A percentile compares a stretch with the other conserved stretches of the same genome.
Conservation (phyloP, 64 coral and sea anemone species). For the Montipora sp. region DNA sequence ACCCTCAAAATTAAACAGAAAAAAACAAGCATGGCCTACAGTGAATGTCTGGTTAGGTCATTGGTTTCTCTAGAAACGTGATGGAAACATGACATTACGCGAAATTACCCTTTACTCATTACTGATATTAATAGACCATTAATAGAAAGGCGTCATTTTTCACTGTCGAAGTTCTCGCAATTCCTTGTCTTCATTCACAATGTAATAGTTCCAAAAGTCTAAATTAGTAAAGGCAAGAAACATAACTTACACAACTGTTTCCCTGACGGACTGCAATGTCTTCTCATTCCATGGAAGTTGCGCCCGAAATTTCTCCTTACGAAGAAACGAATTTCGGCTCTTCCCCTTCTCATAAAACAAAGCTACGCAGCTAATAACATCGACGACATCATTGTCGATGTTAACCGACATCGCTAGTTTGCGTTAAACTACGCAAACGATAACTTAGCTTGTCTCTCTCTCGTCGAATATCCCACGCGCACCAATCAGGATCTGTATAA, state of each 20-base stretch:
- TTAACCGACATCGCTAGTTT: too few species aligned
- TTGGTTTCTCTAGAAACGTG: not conserved
- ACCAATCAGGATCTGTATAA: too few species aligned
- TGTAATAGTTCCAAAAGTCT: not conserved
- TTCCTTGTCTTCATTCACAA: not conserved
- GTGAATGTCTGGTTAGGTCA: not conserved
- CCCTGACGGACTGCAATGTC: slow-evolving; percentile 15
- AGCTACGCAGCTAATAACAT: slow-evolving; percentile 52
- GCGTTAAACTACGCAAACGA: too few species aligned
- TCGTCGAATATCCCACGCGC: too few species aligned
- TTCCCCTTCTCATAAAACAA: slow-evolving; percentile 46
- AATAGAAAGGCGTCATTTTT: too few species aligned
- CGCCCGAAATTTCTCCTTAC: slow-evolving; percentile 59
- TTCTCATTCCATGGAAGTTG: slow-evolving; percentile 44
- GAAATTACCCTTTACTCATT: not conserved
- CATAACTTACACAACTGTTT: slow-evolving; percentile 22
- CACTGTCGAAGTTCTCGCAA: not conserved
- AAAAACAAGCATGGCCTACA: not conserved
- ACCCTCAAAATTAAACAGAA: not conserved
- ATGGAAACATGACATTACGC: not conserved
- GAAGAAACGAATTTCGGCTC: slow-evolving; percentile 43
- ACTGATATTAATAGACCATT: not conserved
- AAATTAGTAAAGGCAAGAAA: not conserved
- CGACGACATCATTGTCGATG: not conserved
- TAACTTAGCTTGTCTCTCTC: too few species aligned